A percentile compares a stretch with the other conserved stretches of the same genome.
Evolutionary conservation across 2,797 vertebrate genomes (phyloP).

Genomic region (Cygnus olor): DNA sequence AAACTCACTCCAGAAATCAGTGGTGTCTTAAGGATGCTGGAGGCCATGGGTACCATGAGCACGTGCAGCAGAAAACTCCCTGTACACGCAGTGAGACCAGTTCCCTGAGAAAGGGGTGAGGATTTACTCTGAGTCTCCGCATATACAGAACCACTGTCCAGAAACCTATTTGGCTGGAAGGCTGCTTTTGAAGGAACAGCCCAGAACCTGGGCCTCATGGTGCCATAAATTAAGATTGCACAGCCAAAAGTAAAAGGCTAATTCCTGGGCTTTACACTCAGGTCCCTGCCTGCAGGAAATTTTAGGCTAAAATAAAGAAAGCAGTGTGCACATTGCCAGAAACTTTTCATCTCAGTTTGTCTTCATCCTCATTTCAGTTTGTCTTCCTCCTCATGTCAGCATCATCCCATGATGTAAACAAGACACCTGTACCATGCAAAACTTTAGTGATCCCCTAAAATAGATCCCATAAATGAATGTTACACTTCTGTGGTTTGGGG

Average conservation of each 20-base stretch:
- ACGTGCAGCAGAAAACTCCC: neutral
- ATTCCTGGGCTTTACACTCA: neutral
- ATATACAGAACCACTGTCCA: neutral
- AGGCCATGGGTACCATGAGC: slow-evolving; percentile 1
- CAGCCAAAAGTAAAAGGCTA: neutral
- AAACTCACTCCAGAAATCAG: slow-evolving; percentile 22
- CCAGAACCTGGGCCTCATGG: neutral
- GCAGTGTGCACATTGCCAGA: neutral
- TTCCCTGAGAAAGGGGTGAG: neutral
- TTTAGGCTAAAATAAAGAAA: neutral
- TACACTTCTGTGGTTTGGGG: neutral
- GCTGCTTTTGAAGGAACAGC: neutral
- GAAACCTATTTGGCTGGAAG: neutral
- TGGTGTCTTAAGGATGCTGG: slow-evolving; percentile 33
- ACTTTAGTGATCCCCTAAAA: neutral
- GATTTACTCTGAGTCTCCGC: neutral
- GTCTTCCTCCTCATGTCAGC: neutral
- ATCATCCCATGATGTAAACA: neutral
- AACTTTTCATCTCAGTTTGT: neutral
- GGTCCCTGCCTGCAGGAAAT: neutral
- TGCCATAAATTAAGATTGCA: neutral
- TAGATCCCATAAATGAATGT: neutral
- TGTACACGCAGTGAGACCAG: neutral
- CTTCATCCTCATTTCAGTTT: neutral
- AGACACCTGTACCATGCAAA: neutral